phyloP scores from a whole-genome alignment of 2,888 invertebrate species.

The Spilosoma lubricipeda region DNA sequence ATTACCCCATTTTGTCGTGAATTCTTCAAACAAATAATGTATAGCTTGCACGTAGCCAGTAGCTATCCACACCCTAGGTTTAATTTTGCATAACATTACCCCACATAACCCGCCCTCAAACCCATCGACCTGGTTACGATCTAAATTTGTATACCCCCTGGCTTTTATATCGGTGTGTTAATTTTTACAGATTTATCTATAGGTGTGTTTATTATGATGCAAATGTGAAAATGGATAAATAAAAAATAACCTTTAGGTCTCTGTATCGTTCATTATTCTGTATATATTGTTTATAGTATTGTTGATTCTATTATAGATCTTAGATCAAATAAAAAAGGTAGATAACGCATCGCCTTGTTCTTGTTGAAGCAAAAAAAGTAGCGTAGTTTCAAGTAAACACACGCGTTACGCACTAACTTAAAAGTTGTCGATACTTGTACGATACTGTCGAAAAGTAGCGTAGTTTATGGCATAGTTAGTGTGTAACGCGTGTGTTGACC shows the following conservation, averaged over 20 bases:
- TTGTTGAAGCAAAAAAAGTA: too few relatives aligned
- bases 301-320: not conserved
- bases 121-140: conserved; percentile 35
- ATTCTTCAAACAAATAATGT: conserved; percentile 29
- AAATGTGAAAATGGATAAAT: not conserved
- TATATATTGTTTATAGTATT: not conserved
- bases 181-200: conserved; percentile 35
- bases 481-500: too few relatives aligned
- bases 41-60: conserved; percentile 29
- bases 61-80: conserved; percentile 32
- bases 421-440: too few relatives aligned
- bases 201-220: not conserved
- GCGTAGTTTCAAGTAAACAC: too few relatives aligned
- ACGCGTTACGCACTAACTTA: too few relatives aligned
- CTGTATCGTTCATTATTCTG: not conserved
- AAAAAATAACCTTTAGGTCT: not conserved
- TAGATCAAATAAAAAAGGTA: too few relatives aligned
- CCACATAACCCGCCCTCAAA: conserved; percentile 26
- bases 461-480: too few relatives aligned
- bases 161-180: conserved; percentile 38
- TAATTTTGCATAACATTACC: conserved; percentile 53
- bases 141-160: conserved; percentile 40
- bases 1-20: conserved; percentile 6
- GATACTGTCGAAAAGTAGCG: too few relatives aligned
- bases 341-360: too few relatives aligned